Evolutionary conservation across 2,888 invertebrate species (phyloP).

Genomic region (Heliconius sara): DNA sequence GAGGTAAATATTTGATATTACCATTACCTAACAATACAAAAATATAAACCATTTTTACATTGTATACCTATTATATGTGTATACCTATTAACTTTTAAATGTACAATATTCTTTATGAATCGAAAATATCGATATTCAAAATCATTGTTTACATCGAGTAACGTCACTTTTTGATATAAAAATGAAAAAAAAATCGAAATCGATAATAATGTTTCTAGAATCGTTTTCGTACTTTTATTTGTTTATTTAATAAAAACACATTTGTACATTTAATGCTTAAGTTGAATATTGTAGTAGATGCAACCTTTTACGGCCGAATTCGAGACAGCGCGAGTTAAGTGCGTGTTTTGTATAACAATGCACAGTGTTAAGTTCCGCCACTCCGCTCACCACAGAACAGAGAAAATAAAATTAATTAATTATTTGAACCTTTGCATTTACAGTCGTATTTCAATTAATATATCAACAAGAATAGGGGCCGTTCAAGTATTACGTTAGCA

Average conservation of each 20-base stretch:
- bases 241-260: background rate
- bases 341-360: background rate
- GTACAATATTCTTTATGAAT: background rate
- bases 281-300: background rate
- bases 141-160: background rate
- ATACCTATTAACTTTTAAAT: constrained; percentile 11
- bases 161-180: background rate
- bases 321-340: background rate
- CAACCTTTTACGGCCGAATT: background rate
- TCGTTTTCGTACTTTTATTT: background rate
- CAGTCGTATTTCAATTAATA: background rate
- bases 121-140: background rate
- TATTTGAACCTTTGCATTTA: no score
- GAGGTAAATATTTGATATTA: constrained; percentile 25
- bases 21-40: constrained; percentile 11
- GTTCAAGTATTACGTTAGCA: no score
- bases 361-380: no score
- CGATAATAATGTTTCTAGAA: background rate
- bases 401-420: no score
- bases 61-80: background rate
- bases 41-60: constrained; percentile 22
- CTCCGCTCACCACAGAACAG: no score
- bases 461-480: background rate
- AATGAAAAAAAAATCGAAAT: background rate
- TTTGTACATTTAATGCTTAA: background rate